Conservation (phyloP, 2,888 invertebrate genomes). For the Caenorhabditis parvicauda region DNA sequence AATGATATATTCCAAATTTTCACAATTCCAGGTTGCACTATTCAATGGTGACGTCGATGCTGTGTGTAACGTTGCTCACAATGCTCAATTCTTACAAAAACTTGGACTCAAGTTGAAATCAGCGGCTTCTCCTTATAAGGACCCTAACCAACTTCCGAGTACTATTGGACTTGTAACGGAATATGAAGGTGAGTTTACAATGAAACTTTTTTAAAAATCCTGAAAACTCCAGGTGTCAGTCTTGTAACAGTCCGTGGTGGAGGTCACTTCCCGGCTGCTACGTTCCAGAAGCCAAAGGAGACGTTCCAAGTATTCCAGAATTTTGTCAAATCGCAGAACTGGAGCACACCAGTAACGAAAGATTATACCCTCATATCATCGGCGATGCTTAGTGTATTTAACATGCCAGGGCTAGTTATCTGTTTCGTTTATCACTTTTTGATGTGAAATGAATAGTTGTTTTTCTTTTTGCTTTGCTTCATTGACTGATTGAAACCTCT, state of each 20-base stretch:
- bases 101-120: slow-evolving; percentile 49
- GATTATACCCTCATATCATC: no score
- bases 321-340: slow-evolving; percentile 44
- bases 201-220: no score
- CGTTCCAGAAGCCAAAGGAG: slow-evolving; percentile 53
- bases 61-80: slow-evolving; percentile 67
- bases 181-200: slow-evolving; percentile 49
- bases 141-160: slow-evolving; percentile 36
- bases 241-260: slow-evolving; percentile 51
- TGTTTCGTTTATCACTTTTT: no score
- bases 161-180: slow-evolving; percentile 48
- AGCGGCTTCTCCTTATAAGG: slow-evolving; percentile 21
- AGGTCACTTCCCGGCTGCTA: slow-evolving; percentile 51
- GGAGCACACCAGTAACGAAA: slow-evolving; percentile 39
- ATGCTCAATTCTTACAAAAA: slow-evolving; percentile 65
- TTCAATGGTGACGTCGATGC: slow-evolving; percentile 68
- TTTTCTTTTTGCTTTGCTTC: no score
- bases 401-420: no score
- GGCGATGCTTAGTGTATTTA: no score
- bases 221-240: slow-evolving; percentile 39
- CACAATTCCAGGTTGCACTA: slow-evolving; percentile 58
- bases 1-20: neutral
- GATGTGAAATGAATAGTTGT: no score
- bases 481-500: no score
- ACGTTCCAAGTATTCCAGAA: slow-evolving; percentile 56